Percentiles rank a stretch among this genome's conserved stretches.
Evolutionary conservation across 2,113 vertebrate genomes (phyloP).

Genomic region (Pica pica): DNA sequence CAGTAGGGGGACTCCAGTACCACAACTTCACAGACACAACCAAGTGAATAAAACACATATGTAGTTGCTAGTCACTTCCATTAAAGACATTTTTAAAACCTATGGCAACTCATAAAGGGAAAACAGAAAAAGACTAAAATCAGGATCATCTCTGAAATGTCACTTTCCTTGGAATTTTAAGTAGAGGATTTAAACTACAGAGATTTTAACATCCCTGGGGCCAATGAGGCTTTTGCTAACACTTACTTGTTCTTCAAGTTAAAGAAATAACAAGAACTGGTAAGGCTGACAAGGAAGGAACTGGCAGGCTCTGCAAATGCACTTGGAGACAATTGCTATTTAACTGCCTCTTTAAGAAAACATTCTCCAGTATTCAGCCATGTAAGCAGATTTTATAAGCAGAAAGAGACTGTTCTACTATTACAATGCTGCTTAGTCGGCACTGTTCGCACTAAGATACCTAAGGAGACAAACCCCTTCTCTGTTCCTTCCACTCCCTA

Average conservation of each 20-base stretch:
- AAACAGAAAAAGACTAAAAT: not conserved
- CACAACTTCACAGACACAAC: not conserved
- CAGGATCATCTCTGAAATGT: not conserved
- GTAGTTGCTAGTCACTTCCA: not conserved
- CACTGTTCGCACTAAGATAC: not conserved
- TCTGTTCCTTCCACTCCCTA: not conserved
- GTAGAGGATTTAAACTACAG: not conserved
- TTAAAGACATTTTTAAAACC: not conserved
- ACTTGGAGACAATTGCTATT: not conserved
- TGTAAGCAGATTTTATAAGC: not conserved
- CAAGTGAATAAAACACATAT: not conserved
- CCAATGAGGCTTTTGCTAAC: not conserved
- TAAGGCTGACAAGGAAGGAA: not conserved
- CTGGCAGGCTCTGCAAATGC: not conserved
- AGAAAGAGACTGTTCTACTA: not conserved
- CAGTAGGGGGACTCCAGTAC: fast-evolving
- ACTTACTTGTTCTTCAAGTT: not conserved
- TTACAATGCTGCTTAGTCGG: not conserved
- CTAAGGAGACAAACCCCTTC: not conserved
- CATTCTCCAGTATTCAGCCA: not conserved
- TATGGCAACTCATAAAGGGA: fast-evolving
- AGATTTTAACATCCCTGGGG: too few relatives aligned
- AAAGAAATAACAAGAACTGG: not conserved
- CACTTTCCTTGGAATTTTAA: not conserved
- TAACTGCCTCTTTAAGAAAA: not conserved